Evolutionary conservation across 1,140 invertebrate species (phyloP).

Genomic region (Caenorhabditis remanei): DNA sequence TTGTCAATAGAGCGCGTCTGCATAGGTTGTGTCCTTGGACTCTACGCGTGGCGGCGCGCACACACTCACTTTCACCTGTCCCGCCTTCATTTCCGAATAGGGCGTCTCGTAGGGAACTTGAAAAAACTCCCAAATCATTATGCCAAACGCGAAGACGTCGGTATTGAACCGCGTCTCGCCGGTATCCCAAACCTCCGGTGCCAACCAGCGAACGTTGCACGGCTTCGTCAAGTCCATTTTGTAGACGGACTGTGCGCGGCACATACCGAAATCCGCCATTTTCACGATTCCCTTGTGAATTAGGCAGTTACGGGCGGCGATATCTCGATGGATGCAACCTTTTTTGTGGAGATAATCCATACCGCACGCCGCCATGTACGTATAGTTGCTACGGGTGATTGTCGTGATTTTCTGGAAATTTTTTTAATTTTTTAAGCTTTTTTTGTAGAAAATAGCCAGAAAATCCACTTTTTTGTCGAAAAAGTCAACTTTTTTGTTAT

Average conservation of each 20-base stretch:
- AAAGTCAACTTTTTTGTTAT: no score
- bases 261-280: constrained; percentile 74
- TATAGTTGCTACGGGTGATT: constrained; percentile 60
- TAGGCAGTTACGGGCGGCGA: constrained; percentile 72
- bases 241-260: constrained; percentile 70
- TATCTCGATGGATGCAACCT: constrained; percentile 72
- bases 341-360: constrained; percentile 72
- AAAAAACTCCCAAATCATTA: constrained; percentile 66
- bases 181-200: constrained; percentile 62
- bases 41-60: no score
- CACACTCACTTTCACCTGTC: constrained; percentile 65
- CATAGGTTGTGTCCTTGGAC: no score
- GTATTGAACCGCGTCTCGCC: constrained; percentile 65
- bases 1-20: no score
- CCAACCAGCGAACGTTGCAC: constrained; percentile 68
- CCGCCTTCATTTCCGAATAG: constrained; percentile 64
- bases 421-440: no score
- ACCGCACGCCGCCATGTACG: constrained; percentile 68
- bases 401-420: constrained; percentile 52
- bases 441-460: no score
- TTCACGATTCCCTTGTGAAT: constrained; percentile 66
- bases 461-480: no score
- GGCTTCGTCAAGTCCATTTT: constrained; percentile 72
- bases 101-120: constrained; percentile 62
- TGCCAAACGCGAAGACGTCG: constrained; percentile 62